Base-by-base conservation (phyloP, 2,888 invertebrate species). In the Sphecodes monilicornis region DNA sequence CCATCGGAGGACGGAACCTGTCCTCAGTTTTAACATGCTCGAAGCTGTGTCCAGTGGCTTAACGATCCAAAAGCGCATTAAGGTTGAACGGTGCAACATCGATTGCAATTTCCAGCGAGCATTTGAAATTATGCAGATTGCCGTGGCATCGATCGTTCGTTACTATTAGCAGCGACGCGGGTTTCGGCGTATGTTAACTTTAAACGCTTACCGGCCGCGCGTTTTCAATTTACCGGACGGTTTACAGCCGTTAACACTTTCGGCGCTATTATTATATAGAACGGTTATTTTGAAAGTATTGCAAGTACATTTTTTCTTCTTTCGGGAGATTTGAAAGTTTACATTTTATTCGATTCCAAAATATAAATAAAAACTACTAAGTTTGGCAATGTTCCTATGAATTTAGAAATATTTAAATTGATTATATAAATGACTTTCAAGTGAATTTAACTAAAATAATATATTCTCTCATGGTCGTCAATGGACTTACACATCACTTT, bases 111-210 rank as follows among this genome's bases (percentile, higher is more conserved):
- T 77, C 72, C 54, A 26, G 16, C 70, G 39, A 43, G 29, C 29
- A 70, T 86, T 86, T 77, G 82, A 82, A 85, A 86, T 86, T 86
- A 86, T 86, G 86, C 86, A 82, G 79, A 86, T 86, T 85, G 54
- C 68, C 22, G 70, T 11, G 72, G 69, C 74, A 82, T 79, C 86
- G 85, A 81, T 78, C 80, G 77, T 68, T 71, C 70, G 18, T 26
- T 39, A 36, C 73, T 36, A 60, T 60, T 60, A 60, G 60, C 60
- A 3, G 22, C 22, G 22, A 22, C 50, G 10, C 54, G n/a, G 54
- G 10, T 60, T 60, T 18, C 16, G 60, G 16, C 26, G 29, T 60
- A 16, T 60, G 60, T 60, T 60, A 60, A 60, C 60, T 60, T 60
- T 60, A 60, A 60, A 29, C 16, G 54, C n/a, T n/a, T 10, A 54